Conservation (phyloP, 2,888 invertebrate species). For the Mactromeris polynyma region DNA sequence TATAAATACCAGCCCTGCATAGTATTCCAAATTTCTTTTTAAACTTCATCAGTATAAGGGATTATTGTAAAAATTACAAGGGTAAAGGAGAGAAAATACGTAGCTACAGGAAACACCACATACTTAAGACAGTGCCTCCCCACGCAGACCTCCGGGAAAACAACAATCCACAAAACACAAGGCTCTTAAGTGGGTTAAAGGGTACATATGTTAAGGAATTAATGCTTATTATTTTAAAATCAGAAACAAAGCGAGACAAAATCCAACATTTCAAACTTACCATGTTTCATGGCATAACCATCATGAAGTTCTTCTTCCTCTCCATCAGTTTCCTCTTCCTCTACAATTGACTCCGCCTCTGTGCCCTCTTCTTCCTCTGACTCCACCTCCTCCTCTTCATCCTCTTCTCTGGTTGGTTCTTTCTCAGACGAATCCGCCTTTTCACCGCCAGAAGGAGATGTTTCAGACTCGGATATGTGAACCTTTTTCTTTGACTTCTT, state of each 20-base stretch:
- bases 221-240: too few relatives aligned
- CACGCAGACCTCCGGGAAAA: too few relatives aligned
- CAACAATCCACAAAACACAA: too few relatives aligned
- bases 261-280: slow-evolving; percentile 60
- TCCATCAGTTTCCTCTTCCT: slow-evolving; percentile 65
- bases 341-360: slow-evolving; percentile 63
- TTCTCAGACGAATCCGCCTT: slow-evolving; percentile 9
- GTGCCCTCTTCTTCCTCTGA: slow-evolving; percentile 61
- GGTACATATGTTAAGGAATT: too few relatives aligned
- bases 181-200: too few relatives aligned
- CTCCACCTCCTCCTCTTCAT: slow-evolving; percentile 41
- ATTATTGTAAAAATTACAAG: too few relatives aligned
- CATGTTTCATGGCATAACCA: slow-evolving; percentile 83
- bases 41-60: too few relatives aligned
- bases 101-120: too few relatives aligned
- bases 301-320: slow-evolving; percentile 76
- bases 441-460: neutral
- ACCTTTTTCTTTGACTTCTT: slow-evolving; percentile 44
- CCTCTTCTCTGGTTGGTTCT: slow-evolving; percentile 45
- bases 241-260: neutral
- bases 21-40: too few relatives aligned
- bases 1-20: too few relatives aligned
- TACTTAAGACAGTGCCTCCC: too few relatives aligned
- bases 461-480: slow-evolving; percentile 33
- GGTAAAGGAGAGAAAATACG: too few relatives aligned